A percentile compares a stretch with the other conserved stretches of the same genome.
Evolutionary conservation across 2,888 invertebrate genomes (phyloP).

Genomic region (Copidosoma aretas): DNA sequence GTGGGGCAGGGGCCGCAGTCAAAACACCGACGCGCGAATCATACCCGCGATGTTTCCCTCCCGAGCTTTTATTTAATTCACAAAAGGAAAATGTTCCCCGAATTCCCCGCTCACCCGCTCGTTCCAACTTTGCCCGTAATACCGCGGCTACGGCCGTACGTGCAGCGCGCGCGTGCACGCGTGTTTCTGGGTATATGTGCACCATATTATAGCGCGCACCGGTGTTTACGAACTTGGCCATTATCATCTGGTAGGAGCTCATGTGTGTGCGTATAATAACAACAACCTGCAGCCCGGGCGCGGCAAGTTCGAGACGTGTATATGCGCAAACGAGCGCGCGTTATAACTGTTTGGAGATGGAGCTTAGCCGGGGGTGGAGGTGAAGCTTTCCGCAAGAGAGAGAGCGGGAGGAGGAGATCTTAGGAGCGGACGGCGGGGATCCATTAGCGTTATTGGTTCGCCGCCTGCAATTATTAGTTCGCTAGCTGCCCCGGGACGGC

Average conservation of each 20-base stretch:
- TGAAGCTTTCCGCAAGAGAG: too few relatives aligned
- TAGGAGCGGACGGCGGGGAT: constrained; percentile 39
- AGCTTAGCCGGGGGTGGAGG: too few relatives aligned
- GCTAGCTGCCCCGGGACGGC: constrained; percentile 41
- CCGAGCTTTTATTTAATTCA: constrained; percentile 39
- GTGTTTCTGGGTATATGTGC: neutral
- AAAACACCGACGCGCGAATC: constrained; percentile 14
- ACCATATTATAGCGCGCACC: neutral
- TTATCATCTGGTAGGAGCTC: constrained; percentile 34
- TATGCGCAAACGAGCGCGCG: constrained; percentile 18
- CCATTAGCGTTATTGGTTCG: constrained; percentile 54
- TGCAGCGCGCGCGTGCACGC: neutral
- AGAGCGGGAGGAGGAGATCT: too few relatives aligned
- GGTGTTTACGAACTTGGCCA: constrained; percentile 46
- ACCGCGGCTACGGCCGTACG: constrained; percentile 5
- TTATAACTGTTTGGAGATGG: constrained; percentile 38
- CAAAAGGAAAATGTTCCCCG: constrained; percentile 30
- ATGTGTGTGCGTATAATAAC: neutral
- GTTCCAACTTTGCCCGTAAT: constrained; percentile 39
- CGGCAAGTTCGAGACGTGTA: constrained; percentile 8
- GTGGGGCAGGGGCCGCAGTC: constrained; percentile 18
- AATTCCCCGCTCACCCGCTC: constrained; percentile 7
- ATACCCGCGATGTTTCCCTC: neutral
- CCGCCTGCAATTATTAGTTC: constrained; percentile 52
- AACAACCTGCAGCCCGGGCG: neutral